These are phyloP conservation scores for Microchirus variegatus DNA, from an alignment of 2,797 vertebrate species.

Conservation along the genomic window DNA sequence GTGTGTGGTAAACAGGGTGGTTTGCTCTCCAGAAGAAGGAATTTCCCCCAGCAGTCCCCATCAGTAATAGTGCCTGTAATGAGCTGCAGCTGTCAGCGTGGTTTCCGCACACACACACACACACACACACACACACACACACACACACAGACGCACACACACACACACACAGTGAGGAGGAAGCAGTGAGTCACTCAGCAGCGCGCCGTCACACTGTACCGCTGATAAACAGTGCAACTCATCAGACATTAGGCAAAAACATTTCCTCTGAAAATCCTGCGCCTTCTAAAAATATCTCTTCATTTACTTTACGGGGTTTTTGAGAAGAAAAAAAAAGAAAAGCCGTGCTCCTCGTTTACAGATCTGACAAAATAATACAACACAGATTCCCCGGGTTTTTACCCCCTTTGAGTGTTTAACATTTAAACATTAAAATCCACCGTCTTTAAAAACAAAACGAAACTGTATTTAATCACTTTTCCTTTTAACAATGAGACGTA, in stretches of 20 bases:
- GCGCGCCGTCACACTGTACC: constrained; percentile 68
- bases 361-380: background rate
- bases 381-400: background rate
- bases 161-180: constrained; percentile 52
- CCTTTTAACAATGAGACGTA: no score
- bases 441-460: no score
- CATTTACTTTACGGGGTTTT: constrained; percentile 27
- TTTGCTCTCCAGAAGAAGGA: constrained; percentile 84
- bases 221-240: constrained; percentile 72
- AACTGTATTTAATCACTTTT: no score
- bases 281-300: constrained; percentile 52
- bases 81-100: constrained; percentile 93
- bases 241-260: constrained; percentile 66
- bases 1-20: constrained; percentile 81
- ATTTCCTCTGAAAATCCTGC: constrained; percentile 56
- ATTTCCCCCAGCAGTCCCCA: constrained; percentile 86
- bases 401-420: no score
- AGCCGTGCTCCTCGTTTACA: constrained; percentile 3
- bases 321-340: constrained; percentile 4
- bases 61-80: constrained; percentile 92
- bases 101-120: constrained; percentile 59
- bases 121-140: constrained; percentile 43
- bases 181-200: constrained; percentile 78
- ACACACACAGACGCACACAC: constrained; percentile 47
- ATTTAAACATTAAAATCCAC: no score